These are phyloP conservation scores for Romanogobio albipinnatus DNA, from an alignment of 2,113 vertebrate species.

Conservation along the genomic window DNA sequence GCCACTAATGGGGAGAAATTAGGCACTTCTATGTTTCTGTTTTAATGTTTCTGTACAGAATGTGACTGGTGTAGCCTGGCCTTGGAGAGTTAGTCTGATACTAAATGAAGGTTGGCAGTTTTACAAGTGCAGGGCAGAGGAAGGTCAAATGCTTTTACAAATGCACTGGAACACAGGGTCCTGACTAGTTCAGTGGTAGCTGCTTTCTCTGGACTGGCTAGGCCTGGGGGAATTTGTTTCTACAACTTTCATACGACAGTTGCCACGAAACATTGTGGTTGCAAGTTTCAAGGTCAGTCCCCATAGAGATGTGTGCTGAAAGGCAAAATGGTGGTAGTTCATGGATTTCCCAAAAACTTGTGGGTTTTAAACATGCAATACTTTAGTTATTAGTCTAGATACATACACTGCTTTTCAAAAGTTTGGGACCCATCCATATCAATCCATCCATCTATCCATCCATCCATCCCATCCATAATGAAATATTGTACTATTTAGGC, in stretches of 20 bases:
- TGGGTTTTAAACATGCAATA: background rate
- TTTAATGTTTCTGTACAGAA: constrained; percentile 33
- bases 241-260: background rate
- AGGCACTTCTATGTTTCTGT: background rate
- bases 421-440: background rate
- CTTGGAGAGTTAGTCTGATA: constrained; percentile 1
- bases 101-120: constrained; percentile 38
- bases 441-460: background rate
- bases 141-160: constrained; percentile 51
- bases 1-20: constrained; percentile 13
- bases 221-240: background rate
- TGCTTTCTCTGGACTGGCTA: background rate
- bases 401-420: background rate
- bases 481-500: too few relatives aligned
- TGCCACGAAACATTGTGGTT: background rate
- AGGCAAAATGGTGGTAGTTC: background rate
- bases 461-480: background rate
- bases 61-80: constrained; percentile 26
- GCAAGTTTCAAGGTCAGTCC: background rate
- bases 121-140: constrained; percentile 17
- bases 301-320: background rate
- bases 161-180: background rate
- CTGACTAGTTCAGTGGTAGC: background rate
- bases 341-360: background rate
- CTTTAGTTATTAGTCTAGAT: background rate